phyloP scores from a whole-genome alignment of 2,888 invertebrate genomes.

The Mythimna lalbum region DNA sequence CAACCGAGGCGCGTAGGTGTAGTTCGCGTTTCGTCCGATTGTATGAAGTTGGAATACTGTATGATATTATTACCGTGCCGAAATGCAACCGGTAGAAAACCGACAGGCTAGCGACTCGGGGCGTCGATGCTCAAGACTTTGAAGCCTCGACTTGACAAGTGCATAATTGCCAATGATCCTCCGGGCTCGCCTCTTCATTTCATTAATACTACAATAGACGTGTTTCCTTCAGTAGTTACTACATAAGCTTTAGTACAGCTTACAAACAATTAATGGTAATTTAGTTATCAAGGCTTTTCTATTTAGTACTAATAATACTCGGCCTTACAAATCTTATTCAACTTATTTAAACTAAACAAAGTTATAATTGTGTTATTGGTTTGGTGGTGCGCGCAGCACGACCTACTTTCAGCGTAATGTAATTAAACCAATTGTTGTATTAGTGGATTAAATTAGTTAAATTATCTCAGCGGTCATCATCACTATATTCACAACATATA shows the following conservation, averaged over 20 bases:
- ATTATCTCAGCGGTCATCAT: background rate
- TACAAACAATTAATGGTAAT: background rate
- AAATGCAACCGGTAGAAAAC: too few species aligned
- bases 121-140: too few species aligned
- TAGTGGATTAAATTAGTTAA: background rate
- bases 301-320: background rate
- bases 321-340: slow-evolving; percentile 5
- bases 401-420: slow-evolving; percentile 7
- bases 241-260: background rate
- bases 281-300: slow-evolving; percentile 13
- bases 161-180: too few species aligned
- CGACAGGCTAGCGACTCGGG: too few species aligned
- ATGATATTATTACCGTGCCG: too few species aligned
- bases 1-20: too few species aligned
- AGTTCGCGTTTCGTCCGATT: too few species aligned
- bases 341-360: slow-evolving; percentile 12
- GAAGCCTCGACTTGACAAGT: too few species aligned
- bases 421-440: slow-evolving; percentile 13
- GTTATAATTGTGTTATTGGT: background rate
- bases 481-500: too few species aligned
- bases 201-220: background rate
- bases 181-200: too few species aligned
- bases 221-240: too few species aligned
- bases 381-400: background rate
- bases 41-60: too few species aligned